phyloP scores from a whole-genome alignment of 2,797 vertebrate genomes.

The Octomys mimax region DNA sequence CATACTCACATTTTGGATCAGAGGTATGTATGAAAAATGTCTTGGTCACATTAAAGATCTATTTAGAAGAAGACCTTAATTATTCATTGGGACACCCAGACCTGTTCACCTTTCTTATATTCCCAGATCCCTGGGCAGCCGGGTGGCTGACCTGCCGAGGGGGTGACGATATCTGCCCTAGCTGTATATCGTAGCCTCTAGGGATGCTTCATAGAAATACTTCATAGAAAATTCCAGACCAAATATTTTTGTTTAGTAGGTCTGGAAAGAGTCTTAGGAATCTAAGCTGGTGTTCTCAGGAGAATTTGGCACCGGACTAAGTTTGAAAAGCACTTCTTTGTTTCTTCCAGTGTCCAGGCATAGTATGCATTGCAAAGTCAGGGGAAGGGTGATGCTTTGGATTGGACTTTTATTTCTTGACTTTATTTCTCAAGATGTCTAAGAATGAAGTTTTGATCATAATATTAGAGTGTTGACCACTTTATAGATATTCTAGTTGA shows the following conservation, averaged over 20 bases:
- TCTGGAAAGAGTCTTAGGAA: neutral
- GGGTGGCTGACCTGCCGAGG: neutral
- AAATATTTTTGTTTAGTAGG: neutral
- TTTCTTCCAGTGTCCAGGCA: neutral
- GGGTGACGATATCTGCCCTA: neutral
- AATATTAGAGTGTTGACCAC: neutral
- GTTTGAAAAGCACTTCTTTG: neutral
- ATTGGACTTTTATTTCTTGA: slow-evolving; percentile 43
- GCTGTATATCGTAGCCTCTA: neutral
- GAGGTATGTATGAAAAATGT: slow-evolving; percentile 77
- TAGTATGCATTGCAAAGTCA: neutral
- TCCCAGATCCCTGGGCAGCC: neutral
- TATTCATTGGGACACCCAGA: slow-evolving; percentile 57
- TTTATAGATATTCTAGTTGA: neutral
- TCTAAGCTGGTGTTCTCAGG: slow-evolving; percentile 23
- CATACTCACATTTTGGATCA: slow-evolving; percentile 71
- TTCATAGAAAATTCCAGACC: neutral
- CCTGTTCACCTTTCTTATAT: slow-evolving; percentile 24
- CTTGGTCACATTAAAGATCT: slow-evolving; percentile 73
- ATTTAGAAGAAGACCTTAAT: slow-evolving; percentile 77
- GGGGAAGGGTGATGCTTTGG: slow-evolving; percentile 24
- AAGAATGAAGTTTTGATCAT: neutral
- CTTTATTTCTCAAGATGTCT: neutral
- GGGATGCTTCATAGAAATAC: slow-evolving; percentile 31
- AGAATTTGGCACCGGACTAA: neutral